Conservation (phyloP, 2,797 vertebrate genomes). For the Sphaeramia orbicularis region DNA sequence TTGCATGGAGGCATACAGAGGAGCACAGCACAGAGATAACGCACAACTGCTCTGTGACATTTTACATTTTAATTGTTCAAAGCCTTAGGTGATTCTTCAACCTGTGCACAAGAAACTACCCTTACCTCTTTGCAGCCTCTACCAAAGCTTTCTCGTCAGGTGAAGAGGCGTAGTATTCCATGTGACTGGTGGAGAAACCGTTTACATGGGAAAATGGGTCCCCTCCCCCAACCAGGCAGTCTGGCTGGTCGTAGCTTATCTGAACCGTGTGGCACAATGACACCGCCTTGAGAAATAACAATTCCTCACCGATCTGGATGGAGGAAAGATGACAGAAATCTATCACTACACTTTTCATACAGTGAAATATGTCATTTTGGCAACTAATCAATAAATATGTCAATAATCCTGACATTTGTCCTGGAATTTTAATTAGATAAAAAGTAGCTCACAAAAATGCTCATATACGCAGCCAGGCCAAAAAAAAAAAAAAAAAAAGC, state of each 20-base stretch:
- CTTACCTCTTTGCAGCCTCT: slow-evolving; percentile 94
- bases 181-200: slow-evolving; percentile 83
- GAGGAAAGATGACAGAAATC: slow-evolving; percentile 13
- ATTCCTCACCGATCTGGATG: slow-evolving; percentile 84
- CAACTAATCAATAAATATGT: not conserved
- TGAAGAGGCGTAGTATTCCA: slow-evolving; percentile 98
- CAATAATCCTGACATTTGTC: too few relatives aligned
- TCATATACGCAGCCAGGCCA: too few relatives aligned
- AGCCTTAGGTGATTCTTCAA: not conserved
- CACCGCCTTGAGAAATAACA: slow-evolving; percentile 95
- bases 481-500: too few relatives aligned
- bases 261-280: slow-evolving; percentile 98
- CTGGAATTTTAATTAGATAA: too few relatives aligned
- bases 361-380: not conserved
- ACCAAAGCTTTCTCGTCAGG: slow-evolving; percentile 98
- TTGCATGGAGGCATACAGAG: too few relatives aligned
- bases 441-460: too few relatives aligned
- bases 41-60: not conserved
- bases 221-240: slow-evolving; percentile 75
- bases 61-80: too few relatives aligned
- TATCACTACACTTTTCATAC: not conserved
- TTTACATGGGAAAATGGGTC: slow-evolving; percentile 88
- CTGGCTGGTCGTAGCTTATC: slow-evolving; percentile 91
- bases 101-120: not conserved
- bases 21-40: too few relatives aligned